Conservation (phyloP, 1,140 invertebrate genomes). For the Uloborus diversus region DNA sequence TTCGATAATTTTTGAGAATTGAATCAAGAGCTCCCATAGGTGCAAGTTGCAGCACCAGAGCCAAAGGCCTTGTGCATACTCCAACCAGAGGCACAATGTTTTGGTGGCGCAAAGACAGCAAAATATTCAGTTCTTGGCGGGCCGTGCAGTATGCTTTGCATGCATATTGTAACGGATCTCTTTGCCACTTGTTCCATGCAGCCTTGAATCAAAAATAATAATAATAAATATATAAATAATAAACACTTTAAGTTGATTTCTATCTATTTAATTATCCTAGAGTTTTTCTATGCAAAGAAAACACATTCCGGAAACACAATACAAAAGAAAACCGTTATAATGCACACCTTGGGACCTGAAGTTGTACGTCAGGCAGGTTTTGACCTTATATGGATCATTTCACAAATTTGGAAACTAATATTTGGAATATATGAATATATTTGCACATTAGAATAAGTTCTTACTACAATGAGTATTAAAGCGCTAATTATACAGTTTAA, state of each 20-base stretch:
- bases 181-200: slow-evolving; percentile 87
- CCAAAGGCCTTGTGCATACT: slow-evolving; percentile 86
- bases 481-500: too few relatives aligned
- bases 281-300: too few relatives aligned
- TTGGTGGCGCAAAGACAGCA: slow-evolving; percentile 83
- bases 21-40: slow-evolving; percentile 89
- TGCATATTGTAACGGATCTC: slow-evolving; percentile 88
- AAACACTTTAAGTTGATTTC: neutral
- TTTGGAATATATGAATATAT: too few relatives aligned
- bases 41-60: slow-evolving; percentile 88
- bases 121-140: slow-evolving; percentile 90
- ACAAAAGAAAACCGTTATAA: too few relatives aligned
- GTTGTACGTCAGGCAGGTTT: too few relatives aligned
- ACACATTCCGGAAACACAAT: too few relatives aligned
- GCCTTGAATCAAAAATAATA: slow-evolving; percentile 71
- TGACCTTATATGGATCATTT: too few relatives aligned
- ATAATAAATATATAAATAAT: neutral
- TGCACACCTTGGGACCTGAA: too few relatives aligned
- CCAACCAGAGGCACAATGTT: slow-evolving; percentile 94
- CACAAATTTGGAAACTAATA: too few relatives aligned
- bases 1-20: slow-evolving; percentile 81
- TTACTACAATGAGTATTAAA: too few relatives aligned
- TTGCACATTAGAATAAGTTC: too few relatives aligned
- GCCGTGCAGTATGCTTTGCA: slow-evolving; percentile 95
- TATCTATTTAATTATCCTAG: too few relatives aligned